Evolutionary conservation across 2,113 vertebrate species (phyloP), one percentile per base, ranked within the genome.

Genomic region (Misgurnus mizolepis): DNA sequence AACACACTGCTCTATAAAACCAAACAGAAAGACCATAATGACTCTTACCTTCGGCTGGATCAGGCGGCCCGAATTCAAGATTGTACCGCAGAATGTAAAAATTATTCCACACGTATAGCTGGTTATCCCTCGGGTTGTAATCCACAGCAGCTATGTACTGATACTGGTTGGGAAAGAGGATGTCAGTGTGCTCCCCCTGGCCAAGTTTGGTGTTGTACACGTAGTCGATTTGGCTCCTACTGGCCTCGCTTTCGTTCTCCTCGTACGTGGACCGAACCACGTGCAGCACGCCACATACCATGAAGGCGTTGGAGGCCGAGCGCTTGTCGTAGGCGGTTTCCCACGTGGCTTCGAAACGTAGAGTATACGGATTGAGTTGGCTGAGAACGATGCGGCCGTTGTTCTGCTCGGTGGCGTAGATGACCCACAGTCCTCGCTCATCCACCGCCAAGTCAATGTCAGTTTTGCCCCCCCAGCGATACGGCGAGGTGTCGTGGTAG

Each of bases 101-200:
- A 92, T 99, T 99, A 94, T 99, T 99, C 98, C 98, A 99, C 81
- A 99, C 98, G 0, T 99, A 99, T 0, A 99, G 93, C 83, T 98
- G 97, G 90, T 99, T 99, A 90, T 99, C 98, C 80, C 97, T 90
- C 39, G 98, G 98, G 90, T 99, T 99, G 92, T 99, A 99, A 95
- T 99, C 97, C 96, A 98, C 98, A 43, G 98, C 95, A 0, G 98
- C 95, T 55, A 99, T 96, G 85, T 98, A 98, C 90, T 99, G 98
- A 90, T 99, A 96, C 92, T 96, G 95, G 90, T 99, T 99, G 82
- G 98, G 98, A 80, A 99, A 99, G 49, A 94, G 94, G 75, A 99
- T 91, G 80, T 98, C 96, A 4, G 95, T 93, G 27, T 95, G 94
- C 72, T 98, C 95, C 66, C 96, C 97, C 60, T 94, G 91, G 90